Evolutionary conservation across 2,113 vertebrate genomes (phyloP).

Genomic region (Oceanites oceanicus): DNA sequence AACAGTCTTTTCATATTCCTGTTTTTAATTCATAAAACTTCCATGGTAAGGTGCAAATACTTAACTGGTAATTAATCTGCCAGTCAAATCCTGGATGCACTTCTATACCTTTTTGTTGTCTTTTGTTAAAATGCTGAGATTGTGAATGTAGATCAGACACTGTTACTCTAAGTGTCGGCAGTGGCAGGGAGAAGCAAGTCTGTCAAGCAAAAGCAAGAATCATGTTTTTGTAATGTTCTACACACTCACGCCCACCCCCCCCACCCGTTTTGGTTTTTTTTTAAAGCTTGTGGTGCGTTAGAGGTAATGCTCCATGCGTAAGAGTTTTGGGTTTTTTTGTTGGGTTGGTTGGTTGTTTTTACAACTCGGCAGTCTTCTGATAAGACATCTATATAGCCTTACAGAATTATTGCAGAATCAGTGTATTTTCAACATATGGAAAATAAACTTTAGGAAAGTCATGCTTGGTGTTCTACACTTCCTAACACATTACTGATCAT

Average conservation of each 20-base stretch:
- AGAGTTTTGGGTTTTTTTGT: neutral
- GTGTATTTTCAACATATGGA: neutral
- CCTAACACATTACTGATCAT: neutral
- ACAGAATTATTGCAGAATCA: neutral
- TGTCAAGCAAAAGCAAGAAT: neutral
- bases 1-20: neutral
- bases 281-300: neutral
- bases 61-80: neutral
- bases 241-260: too few relatives aligned
- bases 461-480: neutral
- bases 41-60: neutral
- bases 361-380: neutral
- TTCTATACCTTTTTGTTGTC: neutral
- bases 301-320: neutral
- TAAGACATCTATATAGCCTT: neutral
- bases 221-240: neutral
- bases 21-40: neutral
- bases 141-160: neutral
- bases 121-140: neutral
- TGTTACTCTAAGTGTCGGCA: neutral
- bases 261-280: neutral
- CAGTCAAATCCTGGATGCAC: neutral
- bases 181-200: neutral
- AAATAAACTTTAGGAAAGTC: neutral
- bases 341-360: neutral